Base-by-base conservation (phyloP, 2,888 invertebrate genomes). In the Gasteruption jaculator region DNA sequence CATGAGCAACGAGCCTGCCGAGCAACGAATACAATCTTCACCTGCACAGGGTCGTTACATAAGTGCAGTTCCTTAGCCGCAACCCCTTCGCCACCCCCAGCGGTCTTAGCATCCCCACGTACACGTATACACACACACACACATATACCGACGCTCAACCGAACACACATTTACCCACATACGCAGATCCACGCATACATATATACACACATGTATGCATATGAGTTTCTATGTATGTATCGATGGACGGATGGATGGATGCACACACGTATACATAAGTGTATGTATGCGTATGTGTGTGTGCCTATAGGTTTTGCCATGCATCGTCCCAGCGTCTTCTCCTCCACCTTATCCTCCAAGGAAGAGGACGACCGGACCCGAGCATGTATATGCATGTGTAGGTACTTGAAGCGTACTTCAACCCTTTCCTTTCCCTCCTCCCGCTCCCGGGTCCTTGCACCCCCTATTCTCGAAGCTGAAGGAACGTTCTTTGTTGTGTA, bases 51-150 rank as follows among this genome's bases (percentile, higher is more conserved):
- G 62, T 64, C n/a, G n/a, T 64, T 68, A 68, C 66, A 63, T 65
- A 65, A 66, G 64, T 61, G 63, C 61, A 62, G 63, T 64, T 65
- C 61, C 68, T 66, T 63, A 61, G 63, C 60, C 61, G 57, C 57
- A 59, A 56, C 51, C 55, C n/a, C 56, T 54, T 52, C 49, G 54
- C 53, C 56, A 50, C 54, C 56, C 56, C 55, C 55, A n/a, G n/a
- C n/a, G n/a, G n/a, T n/a, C n/a, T n/a, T n/a, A n/a, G n/a, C n/a
- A n/a, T n/a, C n/a, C n/a, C n/a, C n/a, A n/a, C n/a, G n/a, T n/a
- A n/a, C n/a, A n/a, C n/a, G n/a, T n/a, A n/a, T n/a, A n/a, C n/a
- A n/a, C n/a, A n/a, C n/a, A n/a, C n/a, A n/a, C n/a, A 53, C 55
- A 56, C 56, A 56, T 56, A 53, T 54, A 56, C 51, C 53, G 50